These are phyloP conservation scores for Notolabrus celidotus DNA, from an alignment of 2,797 vertebrate genomes.

Conservation along the genomic window DNA sequence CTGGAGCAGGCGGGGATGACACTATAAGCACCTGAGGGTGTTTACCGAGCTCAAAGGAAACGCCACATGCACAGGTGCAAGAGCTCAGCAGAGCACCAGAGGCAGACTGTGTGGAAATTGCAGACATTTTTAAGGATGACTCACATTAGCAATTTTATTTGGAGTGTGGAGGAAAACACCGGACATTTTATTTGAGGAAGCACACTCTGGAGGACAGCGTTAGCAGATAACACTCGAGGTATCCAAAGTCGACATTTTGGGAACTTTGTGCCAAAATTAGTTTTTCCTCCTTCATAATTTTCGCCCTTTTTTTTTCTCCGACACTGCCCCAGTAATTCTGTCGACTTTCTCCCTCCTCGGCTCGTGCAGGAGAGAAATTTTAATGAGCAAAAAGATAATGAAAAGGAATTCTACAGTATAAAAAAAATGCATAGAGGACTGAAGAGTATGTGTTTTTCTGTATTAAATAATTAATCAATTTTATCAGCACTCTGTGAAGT, in stretches of 20 bases:
- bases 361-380: slow-evolving; percentile 45
- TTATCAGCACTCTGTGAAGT: slow-evolving; percentile 64
- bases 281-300: slow-evolving; percentile 45
- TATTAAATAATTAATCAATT: slow-evolving; percentile 58
- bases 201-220: slow-evolving; percentile 25
- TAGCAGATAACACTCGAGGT: slow-evolving; percentile 9
- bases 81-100: slow-evolving; percentile 55
- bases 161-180: slow-evolving; percentile 46
- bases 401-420: slow-evolving; percentile 59
- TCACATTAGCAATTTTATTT: slow-evolving; percentile 49
- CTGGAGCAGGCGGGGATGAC: slow-evolving; percentile 62
- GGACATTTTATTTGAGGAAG: slow-evolving; percentile 47
- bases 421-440: slow-evolving; percentile 66
- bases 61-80: slow-evolving; percentile 69
- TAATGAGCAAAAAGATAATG: slow-evolving; percentile 71
- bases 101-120: slow-evolving; percentile 36
- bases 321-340: slow-evolving; percentile 47
- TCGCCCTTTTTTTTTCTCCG: slow-evolving; percentile 27
- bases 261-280: slow-evolving; percentile 50
- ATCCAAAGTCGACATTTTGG: slow-evolving; percentile 51
- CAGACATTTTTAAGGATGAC: slow-evolving; percentile 54
- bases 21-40: slow-evolving; percentile 68
- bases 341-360: slow-evolving; percentile 44
- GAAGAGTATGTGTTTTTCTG: slow-evolving; percentile 57
- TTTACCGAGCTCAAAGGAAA: slow-evolving; percentile 73